Base-by-base conservation (phyloP, 2,113 vertebrate species). In the Oenanthe oenanthe region DNA sequence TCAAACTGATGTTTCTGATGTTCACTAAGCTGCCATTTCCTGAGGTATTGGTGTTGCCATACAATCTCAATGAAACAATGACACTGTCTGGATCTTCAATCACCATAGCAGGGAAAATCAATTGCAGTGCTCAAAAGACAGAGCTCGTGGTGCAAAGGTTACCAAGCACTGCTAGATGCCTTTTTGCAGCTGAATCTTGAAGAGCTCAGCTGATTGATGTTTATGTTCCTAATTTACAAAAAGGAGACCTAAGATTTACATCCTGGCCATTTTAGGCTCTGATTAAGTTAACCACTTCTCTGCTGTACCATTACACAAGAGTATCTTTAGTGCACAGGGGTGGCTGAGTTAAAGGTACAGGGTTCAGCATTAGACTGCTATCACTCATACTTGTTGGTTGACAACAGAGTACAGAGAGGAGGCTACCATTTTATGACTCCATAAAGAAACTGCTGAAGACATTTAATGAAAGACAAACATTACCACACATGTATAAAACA, bases 391-490 rank as follows among this genome's bases (percentile, higher is more conserved):
- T 60, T 86, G 21, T 42, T 83, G 75, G 89, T 84, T 88, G 82
- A 96, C 82, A 95, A 34, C 4, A 1, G 36, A 56, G 53, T 70
- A 73, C 6, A 12, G 97, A 95, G 78, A 93, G 72, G 93, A 96
- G 85, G 90, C 79, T 92, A 60, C 92, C 67, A 89, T 96, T 97
- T 93, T 95, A 92, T 8, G 88, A 94, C 89, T 84, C 91, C 94
- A 94, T 97, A 96, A 96, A 97, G 92, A 97, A 98, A 94, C 88
- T 96, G 72, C 90, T 58, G 60, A 89, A 98, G 93, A 94, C 90
- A 96, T 96, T 97, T 88, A 97, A 96, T 93, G 95, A 97, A 96
- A 95, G 91, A 93, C 92, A 92, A 96, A 96, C 93, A 95, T 97
- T 96, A 85, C 95, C 94, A 94, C 92, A 93, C 82, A 90, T 92